Conservation (phyloP, 2,797 vertebrate genomes). For the Lutjanus campechanus region DNA sequence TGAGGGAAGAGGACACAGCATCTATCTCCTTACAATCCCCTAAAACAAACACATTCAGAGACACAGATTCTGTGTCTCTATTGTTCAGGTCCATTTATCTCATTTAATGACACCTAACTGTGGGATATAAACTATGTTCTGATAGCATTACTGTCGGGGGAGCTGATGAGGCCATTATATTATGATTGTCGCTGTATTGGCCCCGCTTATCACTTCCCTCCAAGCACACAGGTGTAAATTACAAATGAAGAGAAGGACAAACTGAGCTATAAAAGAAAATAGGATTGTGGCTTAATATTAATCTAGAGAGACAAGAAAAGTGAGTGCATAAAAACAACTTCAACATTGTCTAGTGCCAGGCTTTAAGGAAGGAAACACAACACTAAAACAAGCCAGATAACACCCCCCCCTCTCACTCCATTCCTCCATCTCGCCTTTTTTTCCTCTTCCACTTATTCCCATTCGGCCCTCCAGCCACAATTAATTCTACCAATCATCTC, state of each 20-base stretch:
- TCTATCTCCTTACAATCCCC: slow-evolving; percentile 22
- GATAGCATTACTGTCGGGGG: slow-evolving; percentile 62
- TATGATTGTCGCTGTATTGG: slow-evolving; percentile 65
- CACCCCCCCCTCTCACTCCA: slow-evolving; percentile 1
- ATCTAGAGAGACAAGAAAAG: slow-evolving; percentile 52
- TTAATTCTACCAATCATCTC: slow-evolving; percentile 85
- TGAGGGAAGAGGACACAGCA: slow-evolving; percentile 22
- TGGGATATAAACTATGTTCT: slow-evolving; percentile 47
- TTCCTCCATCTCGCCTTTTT: slow-evolving; percentile 44
- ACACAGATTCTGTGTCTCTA: slow-evolving; percentile 20
- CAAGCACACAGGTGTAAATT: slow-evolving; percentile 67
- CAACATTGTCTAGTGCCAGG: slow-evolving; percentile 56
- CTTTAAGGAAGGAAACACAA: slow-evolving; percentile 60
- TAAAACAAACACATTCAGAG: slow-evolving; percentile 23
- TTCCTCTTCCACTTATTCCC: slow-evolving; percentile 57
- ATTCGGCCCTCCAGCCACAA: slow-evolving; percentile 84
- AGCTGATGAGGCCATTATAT: slow-evolving; percentile 66
- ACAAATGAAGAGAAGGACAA: slow-evolving; percentile 46
- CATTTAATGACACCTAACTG: slow-evolving; percentile 64
- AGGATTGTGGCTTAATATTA: slow-evolving; percentile 57
- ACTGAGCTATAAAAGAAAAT: slow-evolving; percentile 71
- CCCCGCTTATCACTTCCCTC: slow-evolving; percentile 62
- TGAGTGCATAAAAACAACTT: slow-evolving; percentile 51
- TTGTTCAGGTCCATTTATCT: slow-evolving; percentile 64
- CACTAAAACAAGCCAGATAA: slow-evolving; percentile 61